Evolutionary conservation across 2,888 invertebrate species (phyloP).

Genomic region (Orchestes rusci): DNA sequence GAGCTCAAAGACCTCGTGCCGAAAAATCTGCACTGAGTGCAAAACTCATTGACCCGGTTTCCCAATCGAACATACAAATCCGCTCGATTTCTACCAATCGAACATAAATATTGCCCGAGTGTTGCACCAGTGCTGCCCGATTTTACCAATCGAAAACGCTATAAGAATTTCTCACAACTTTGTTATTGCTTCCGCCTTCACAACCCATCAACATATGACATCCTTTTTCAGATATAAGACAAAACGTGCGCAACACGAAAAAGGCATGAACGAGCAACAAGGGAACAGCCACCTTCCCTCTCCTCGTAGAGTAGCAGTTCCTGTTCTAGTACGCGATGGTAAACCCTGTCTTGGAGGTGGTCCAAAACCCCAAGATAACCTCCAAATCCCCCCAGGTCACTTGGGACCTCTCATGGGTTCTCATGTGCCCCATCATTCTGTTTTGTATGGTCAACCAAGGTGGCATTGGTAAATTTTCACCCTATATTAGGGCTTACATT

Average conservation of each 20-base stretch:
- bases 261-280: conserved; percentile 61
- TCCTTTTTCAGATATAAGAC: conserved; percentile 72
- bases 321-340: conserved; percentile 89
- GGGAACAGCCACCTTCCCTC: conserved; percentile 53
- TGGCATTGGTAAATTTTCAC: conserved; percentile 45
- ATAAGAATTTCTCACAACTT: too few species aligned
- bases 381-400: conserved; percentile 31
- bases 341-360: conserved; percentile 73
- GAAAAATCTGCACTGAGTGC: too few species aligned
- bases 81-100: too few species aligned
- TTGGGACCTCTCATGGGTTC: conserved; percentile 38
- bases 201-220: neutral
- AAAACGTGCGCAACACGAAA: conserved; percentile 94
- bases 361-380: conserved; percentile 37
- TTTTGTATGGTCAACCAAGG: conserved; percentile 45
- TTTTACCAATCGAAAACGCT: too few species aligned
- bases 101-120: too few species aligned
- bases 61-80: too few species aligned
- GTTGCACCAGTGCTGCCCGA: too few species aligned
- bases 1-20: too few species aligned
- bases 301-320: conserved; percentile 88
- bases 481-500: conserved; percentile 27
- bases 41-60: too few species aligned
- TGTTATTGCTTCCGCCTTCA: too few species aligned
- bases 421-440: conserved; percentile 37